Evolutionary conservation across 2,113 vertebrate species (phyloP).

Genomic region (Leptodactylus fuscus): DNA sequence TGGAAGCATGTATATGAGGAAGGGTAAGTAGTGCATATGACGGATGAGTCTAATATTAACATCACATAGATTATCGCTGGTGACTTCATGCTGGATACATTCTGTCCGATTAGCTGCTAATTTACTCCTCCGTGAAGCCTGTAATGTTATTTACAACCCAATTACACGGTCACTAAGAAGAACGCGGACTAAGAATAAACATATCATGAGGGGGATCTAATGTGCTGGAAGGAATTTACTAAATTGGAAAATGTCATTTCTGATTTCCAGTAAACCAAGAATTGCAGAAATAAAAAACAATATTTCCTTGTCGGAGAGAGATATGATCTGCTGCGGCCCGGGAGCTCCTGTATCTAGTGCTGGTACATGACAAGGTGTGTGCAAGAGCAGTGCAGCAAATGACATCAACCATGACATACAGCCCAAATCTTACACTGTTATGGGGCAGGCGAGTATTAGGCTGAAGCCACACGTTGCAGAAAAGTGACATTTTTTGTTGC

Average conservation of each 20-base stretch:
- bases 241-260: not conserved
- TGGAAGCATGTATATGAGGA: not conserved
- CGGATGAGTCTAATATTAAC: not conserved
- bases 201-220: not conserved
- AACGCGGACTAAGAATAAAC: conserved; percentile 3
- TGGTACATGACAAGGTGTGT: not conserved
- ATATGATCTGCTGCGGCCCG: not conserved
- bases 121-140: conserved; percentile 8
- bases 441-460: no score
- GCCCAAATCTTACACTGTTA: no score
- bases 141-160: conserved; percentile 23
- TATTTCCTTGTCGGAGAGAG: not conserved
- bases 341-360: not conserved
- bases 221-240: not conserved
- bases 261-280: not conserved
- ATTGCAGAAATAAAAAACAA: not conserved
- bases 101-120: conserved; percentile 16
- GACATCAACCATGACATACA: no score
- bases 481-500: no score
- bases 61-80: not conserved
- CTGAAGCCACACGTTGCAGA: no score
- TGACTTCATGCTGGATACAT: conserved; percentile 44
- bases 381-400: not conserved
- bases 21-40: not conserved
- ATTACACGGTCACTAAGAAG: conserved; percentile 31